These are phyloP conservation scores for Psilopogon haemacephalus DNA, from an alignment of 2,113 vertebrate genomes.

Conservation along the genomic window DNA sequence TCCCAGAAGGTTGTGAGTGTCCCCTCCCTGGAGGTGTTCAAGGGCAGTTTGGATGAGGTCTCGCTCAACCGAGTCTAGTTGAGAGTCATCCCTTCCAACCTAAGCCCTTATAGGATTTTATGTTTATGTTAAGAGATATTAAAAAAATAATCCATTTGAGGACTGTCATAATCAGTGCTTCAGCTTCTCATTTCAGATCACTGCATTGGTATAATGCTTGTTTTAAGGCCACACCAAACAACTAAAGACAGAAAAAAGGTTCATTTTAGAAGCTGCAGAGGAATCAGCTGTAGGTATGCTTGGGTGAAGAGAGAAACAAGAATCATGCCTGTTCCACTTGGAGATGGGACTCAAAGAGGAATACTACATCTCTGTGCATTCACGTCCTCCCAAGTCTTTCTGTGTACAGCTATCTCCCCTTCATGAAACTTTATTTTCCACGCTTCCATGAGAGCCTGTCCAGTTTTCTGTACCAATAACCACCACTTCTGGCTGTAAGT, in stretches of 20 bases:
- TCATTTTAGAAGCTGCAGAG: not conserved
- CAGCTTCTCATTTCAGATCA: not conserved
- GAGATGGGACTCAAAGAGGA: not conserved
- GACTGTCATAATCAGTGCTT: not conserved
- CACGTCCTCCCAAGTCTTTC: accelerated
- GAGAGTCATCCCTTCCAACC: no score
- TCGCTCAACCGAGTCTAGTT: no score
- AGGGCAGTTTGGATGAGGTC: no score
- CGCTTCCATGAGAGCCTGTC: not conserved
- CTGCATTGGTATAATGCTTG: not conserved
- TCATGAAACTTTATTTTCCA: not conserved
- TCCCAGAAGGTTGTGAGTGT: no score
- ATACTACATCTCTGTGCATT: not conserved
- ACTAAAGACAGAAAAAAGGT: not conserved
- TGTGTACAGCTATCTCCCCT: not conserved
- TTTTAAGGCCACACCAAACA: not conserved
- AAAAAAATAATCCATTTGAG: not conserved
- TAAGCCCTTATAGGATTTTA: no score
- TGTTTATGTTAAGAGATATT: not conserved
- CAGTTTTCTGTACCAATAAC: no score
- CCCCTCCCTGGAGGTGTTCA: no score
- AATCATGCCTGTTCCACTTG: not conserved
- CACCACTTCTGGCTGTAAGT: accelerated
- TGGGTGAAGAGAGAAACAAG: not conserved
- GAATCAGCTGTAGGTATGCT: not conserved